Evolutionary conservation across 2,797 vertebrate species (phyloP).

Genomic region (Notolabrus celidotus): DNA sequence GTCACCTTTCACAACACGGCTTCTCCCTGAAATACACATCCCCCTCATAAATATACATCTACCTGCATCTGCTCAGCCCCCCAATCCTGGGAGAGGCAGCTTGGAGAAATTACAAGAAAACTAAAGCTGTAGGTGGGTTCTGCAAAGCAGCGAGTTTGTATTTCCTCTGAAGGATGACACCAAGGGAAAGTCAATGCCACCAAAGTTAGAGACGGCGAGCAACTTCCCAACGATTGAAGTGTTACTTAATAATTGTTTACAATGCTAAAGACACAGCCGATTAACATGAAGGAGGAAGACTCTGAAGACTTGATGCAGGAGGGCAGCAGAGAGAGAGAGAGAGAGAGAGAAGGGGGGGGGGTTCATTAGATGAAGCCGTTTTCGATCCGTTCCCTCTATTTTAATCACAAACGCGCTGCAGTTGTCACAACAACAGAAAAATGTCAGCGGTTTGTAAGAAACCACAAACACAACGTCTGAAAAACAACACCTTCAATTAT

Average conservation of each 20-base stretch:
- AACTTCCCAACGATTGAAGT: constrained; percentile 39
- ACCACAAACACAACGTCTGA: constrained; percentile 31
- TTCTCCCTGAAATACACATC: constrained; percentile 77
- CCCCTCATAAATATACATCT: constrained; percentile 83
- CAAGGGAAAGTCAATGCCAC: constrained; percentile 60
- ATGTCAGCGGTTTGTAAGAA: constrained; percentile 28
- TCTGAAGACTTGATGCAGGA: constrained; percentile 13
- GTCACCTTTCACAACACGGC: constrained; percentile 81
- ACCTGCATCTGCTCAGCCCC: constrained; percentile 76
- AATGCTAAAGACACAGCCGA: constrained; percentile 33
- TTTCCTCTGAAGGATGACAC: constrained; percentile 63
- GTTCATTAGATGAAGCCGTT: constrained; percentile 52
- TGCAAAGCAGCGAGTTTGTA: constrained; percentile 56
- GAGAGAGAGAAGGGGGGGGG: too few species aligned
- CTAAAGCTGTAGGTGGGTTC: constrained; percentile 71
- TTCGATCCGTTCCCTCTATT: constrained; percentile 43
- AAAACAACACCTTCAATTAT: constrained; percentile 64
- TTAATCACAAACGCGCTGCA: constrained; percentile 54
- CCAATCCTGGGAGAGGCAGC: constrained; percentile 47
- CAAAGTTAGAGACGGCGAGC: constrained; percentile 47
- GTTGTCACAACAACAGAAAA: constrained; percentile 35
- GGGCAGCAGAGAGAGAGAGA: constrained; percentile 22
- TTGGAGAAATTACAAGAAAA: constrained; percentile 73
- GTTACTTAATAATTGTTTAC: constrained; percentile 52
- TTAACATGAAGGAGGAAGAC: constrained; percentile 43